Conservation (phyloP, 2,113 vertebrate genomes). For the Labeo catla region DNA sequence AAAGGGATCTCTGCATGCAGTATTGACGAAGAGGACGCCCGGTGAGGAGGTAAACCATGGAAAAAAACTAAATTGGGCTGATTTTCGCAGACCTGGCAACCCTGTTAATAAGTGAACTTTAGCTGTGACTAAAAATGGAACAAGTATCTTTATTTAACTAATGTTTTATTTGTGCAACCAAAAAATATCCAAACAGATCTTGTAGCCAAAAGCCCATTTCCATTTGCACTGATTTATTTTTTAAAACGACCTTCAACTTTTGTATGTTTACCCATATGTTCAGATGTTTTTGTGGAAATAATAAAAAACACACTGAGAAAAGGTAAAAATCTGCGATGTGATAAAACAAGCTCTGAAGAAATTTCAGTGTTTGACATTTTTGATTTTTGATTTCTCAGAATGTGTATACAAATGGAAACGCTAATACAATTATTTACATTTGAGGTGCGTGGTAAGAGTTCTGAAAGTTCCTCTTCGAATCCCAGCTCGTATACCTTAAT, state of each 20-base stretch:
- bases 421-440: conserved; percentile 26
- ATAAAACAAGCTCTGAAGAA: background rate
- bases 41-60: background rate
- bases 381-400: background rate
- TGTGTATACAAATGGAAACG: background rate
- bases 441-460: conserved; percentile 8
- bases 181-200: background rate
- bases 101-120: background rate
- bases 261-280: background rate
- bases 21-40: background rate
- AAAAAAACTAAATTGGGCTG: background rate
- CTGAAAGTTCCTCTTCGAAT: conserved; percentile 7
- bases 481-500: conserved; percentile 25
- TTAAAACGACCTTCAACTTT: background rate
- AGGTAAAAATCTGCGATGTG: background rate
- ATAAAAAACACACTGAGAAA: background rate
- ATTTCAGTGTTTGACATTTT: conserved; percentile 11
- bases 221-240: background rate
- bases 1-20: background rate
- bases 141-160: background rate
- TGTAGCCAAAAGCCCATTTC: background rate
- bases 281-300: background rate
- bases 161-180: background rate
- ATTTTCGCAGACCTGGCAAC: background rate
- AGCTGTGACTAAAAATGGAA: background rate